These are phyloP conservation scores for Polypedilum pembai DNA, from an alignment of 1,140 invertebrate genomes.

Conservation along the genomic window DNA sequence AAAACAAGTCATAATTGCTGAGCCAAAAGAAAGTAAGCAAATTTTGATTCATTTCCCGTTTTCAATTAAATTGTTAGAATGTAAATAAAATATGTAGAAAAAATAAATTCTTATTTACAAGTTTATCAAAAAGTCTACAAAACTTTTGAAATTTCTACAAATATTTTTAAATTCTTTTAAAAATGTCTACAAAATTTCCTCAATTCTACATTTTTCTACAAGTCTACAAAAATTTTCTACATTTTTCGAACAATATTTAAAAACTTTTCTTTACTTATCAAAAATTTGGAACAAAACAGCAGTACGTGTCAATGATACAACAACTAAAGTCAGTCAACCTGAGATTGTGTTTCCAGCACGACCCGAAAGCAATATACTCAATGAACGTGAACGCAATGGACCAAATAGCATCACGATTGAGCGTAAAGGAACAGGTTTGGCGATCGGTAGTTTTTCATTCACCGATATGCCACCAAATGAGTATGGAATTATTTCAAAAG, in stretches of 20 bases:
- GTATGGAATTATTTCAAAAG: slow-evolving; percentile 32
- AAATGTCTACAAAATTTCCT: too few species aligned
- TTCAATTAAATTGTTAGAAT: too few species aligned
- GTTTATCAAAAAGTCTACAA: too few species aligned
- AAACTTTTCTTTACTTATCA: background rate
- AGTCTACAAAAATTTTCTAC: too few species aligned
- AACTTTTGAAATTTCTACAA: too few species aligned
- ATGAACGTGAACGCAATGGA: slow-evolving; percentile 32
- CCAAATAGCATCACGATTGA: slow-evolving; percentile 33
- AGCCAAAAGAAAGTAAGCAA: slow-evolving; percentile 44
- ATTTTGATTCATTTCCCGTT: background rate
- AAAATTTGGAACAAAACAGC: background rate
- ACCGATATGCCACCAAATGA: slow-evolving; percentile 44
- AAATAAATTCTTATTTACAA: too few species aligned
- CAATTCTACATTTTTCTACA: too few species aligned
- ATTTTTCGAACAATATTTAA: too few species aligned
- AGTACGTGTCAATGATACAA: slow-evolving; percentile 36
- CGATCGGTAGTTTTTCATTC: slow-evolving; percentile 43
- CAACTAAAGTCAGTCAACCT: slow-evolving; percentile 40
- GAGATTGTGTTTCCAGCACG: slow-evolving; percentile 39
- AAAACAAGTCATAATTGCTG: slow-evolving; percentile 42
- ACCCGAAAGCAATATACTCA: slow-evolving; percentile 34
- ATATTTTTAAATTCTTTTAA: too few species aligned
- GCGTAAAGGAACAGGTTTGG: slow-evolving; percentile 38
- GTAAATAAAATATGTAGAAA: too few species aligned